A percentile compares a stretch with the other conserved stretches of the same genome.
phyloP scores from a whole-genome alignment of 1,140 invertebrate species.

The Samia ricini region DNA sequence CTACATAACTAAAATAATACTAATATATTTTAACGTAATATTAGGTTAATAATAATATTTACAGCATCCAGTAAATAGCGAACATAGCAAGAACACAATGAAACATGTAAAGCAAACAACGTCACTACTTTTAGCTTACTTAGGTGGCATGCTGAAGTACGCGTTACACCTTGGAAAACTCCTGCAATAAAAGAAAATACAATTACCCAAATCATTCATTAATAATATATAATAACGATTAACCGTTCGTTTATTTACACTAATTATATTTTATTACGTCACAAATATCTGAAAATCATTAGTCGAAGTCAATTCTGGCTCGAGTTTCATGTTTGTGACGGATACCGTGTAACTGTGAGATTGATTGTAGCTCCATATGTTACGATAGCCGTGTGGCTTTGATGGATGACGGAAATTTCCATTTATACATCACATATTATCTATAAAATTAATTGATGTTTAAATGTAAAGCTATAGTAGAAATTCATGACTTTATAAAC shows the following conservation, averaged over 20 bases:
- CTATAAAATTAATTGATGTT: too few relatives aligned
- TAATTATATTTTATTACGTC: conserved; percentile 12
- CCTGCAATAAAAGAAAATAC: conserved; percentile 63
- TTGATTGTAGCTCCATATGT: background rate
- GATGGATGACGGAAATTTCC: background rate
- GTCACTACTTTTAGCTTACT: conserved; percentile 47
- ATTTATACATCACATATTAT: too few relatives aligned
- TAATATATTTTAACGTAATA: too few relatives aligned
- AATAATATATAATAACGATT: conserved; percentile 14
- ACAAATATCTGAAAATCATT: background rate
- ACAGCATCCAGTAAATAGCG: too few relatives aligned
- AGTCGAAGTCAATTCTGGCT: too few relatives aligned
- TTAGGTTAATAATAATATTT: too few relatives aligned
- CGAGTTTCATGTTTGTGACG: background rate
- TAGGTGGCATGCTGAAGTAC: conserved; percentile 65
- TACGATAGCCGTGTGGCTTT: background rate
- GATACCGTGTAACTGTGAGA: background rate
- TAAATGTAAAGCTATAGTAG: background rate
- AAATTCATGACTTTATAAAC: too few relatives aligned
- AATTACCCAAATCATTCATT: conserved; percentile 21
- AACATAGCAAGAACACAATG: conserved; percentile 12
- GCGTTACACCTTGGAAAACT: conserved; percentile 52
- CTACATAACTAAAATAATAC: too few relatives aligned
- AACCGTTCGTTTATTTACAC: conserved; percentile 6
- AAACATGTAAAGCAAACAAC: background rate